phyloP scores from a whole-genome alignment of 2,113 vertebrate species.

The Tonatia bakeri region DNA sequence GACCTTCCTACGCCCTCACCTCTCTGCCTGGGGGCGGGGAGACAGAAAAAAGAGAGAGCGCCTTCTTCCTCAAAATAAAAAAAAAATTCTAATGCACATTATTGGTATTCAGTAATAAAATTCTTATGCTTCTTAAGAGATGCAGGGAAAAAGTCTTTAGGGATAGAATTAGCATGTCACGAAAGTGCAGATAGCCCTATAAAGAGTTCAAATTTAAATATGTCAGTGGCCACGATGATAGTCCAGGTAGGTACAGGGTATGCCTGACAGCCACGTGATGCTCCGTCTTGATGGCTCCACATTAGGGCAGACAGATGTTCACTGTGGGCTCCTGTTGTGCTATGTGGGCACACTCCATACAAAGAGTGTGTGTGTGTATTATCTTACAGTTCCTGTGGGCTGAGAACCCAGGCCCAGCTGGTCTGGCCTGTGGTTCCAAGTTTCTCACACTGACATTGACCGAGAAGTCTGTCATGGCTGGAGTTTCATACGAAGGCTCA shows the following conservation, averaged over 20 bases:
- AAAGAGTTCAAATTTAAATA: neutral
- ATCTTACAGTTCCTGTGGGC: neutral
- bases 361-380: neutral
- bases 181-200: neutral
- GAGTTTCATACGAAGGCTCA: neutral
- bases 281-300: neutral
- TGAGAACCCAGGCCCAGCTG: neutral
- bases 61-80: neutral
- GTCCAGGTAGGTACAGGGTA: neutral
- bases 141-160: neutral
- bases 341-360: accelerated
- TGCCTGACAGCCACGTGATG: neutral
- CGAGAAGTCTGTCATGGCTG: neutral
- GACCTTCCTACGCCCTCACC: neutral
- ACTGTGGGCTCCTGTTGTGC: neutral
- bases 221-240: neutral
- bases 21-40: neutral
- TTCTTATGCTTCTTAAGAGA: neutral
- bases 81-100: neutral
- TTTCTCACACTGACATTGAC: neutral
- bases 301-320: neutral
- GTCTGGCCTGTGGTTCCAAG: neutral
- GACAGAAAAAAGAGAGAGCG: neutral
- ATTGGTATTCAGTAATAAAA: neutral
- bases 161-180: neutral